Percentiles rank a stretch among this genome's conserved stretches.
Conservation (phyloP, 2,797 vertebrate species). For the Natrix natrix region DNA sequence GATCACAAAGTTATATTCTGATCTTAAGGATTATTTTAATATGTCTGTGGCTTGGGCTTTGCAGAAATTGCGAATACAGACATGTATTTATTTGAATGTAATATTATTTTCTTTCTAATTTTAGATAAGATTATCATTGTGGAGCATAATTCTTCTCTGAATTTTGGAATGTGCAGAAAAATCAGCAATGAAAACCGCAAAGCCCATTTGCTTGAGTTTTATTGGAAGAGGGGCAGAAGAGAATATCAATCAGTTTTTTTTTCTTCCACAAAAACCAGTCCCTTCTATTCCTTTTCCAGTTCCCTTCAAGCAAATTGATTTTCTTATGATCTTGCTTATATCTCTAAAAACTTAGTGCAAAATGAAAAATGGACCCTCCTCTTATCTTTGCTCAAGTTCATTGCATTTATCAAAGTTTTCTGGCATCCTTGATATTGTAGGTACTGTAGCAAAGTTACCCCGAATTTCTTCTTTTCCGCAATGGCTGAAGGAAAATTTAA, state of each 20-base stretch:
- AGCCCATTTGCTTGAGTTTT: background rate
- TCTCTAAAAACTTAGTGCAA: background rate
- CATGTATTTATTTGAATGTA: background rate
- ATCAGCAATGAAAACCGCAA: background rate
- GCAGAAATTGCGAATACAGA: background rate
- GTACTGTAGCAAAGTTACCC: background rate
- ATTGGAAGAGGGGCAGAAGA: background rate
- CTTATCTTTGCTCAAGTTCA: background rate
- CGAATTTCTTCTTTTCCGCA: background rate
- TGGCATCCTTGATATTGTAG: background rate
- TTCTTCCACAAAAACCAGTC: background rate
- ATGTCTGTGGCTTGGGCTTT: background rate
- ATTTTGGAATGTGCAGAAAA: background rate
- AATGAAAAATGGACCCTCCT: background rate
- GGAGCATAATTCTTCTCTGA: background rate
- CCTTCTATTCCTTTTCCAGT: background rate
- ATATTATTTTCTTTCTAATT: background rate
- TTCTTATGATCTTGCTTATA: background rate
- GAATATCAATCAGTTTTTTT: background rate
- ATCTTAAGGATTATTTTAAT: background rate
- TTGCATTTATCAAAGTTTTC: background rate
- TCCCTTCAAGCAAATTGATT: background rate
- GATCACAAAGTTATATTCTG: background rate
- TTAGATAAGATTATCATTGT: background rate
- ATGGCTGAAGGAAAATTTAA: background rate